Evolutionary conservation across 2,113 vertebrate genomes (phyloP).

Genomic region (Syngnathoides biaculeatus): DNA sequence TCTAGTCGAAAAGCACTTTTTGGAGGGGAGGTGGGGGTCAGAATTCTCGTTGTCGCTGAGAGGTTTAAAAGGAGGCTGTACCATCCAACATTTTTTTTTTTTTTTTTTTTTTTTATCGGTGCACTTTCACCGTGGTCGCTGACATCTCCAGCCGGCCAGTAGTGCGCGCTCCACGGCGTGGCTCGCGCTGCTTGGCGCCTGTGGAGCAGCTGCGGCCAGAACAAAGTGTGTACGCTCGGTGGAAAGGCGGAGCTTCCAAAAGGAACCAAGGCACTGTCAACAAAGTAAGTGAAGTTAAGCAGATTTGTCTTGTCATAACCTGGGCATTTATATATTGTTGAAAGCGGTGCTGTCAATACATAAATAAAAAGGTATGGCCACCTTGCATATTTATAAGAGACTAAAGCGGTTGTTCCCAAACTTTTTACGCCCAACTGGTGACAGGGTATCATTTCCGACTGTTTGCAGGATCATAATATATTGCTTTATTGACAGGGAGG

Average conservation of each 20-base stretch:
- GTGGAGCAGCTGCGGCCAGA: constrained; percentile 38
- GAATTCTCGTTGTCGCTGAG: not conserved
- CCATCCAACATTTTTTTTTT: not conserved
- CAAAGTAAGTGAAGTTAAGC: constrained; percentile 50
- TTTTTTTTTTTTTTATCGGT: not conserved
- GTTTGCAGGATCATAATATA: too few relatives aligned
- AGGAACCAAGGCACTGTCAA: constrained; percentile 60
- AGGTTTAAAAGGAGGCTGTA: not conserved
- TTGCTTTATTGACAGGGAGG: too few relatives aligned
- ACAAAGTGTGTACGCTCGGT: constrained; percentile 59
- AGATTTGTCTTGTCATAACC: too few relatives aligned
- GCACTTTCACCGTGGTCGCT: not conserved
- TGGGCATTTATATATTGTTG: too few relatives aligned
- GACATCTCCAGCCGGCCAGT: constrained; percentile 2
- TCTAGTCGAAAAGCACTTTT: constrained; percentile 29
- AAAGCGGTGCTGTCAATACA: too few relatives aligned
- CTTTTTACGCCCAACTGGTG: too few relatives aligned
- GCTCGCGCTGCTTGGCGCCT: constrained; percentile 44
- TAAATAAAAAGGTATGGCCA: too few relatives aligned
- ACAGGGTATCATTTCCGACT: too few relatives aligned
- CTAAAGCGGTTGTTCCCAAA: too few relatives aligned
- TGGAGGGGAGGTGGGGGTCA: too few relatives aligned
- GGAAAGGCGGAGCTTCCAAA: constrained; percentile 68
- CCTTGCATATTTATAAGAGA: too few relatives aligned
- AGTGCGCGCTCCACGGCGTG: constrained; percentile 19